These are phyloP conservation scores for Lissocephala sabroskyi DNA, from an alignment of 2,888 invertebrate genomes.

Conservation along the genomic window DNA sequence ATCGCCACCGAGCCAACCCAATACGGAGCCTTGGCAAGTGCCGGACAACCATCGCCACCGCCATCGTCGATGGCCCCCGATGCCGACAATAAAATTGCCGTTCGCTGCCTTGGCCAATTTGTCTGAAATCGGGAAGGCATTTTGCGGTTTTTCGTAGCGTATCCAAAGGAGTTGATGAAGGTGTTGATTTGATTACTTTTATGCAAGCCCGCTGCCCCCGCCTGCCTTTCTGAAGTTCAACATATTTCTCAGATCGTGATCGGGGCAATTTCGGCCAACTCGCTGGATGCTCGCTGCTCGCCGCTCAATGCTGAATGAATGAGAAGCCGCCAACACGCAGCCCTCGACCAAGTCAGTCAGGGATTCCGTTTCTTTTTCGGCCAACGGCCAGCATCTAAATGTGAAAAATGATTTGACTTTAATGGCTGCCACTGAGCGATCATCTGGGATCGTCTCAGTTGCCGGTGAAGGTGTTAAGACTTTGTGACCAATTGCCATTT, in stretches of 20 bases:
- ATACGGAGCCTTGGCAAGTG: conserved; percentile 5
- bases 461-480: conserved; percentile 66
- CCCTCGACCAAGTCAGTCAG: conserved; percentile 8
- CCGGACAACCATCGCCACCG: conserved; percentile 12
- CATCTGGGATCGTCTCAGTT: conserved; percentile 27
- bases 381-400: conserved; percentile 54
- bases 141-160: conserved; percentile 48
- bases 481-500: conserved; percentile 56
- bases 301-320: background rate
- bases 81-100: conserved; percentile 30
- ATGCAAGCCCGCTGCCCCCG: conserved; percentile 36
- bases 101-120: conserved; percentile 42
- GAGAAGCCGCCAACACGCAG: conserved; percentile 33
- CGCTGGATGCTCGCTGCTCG: conserved; percentile 21
- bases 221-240: conserved; percentile 32
- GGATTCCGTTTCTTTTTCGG: no score
- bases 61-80: background rate
- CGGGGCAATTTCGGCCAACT: conserved; percentile 43
- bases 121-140: conserved; percentile 51
- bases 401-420: conserved; percentile 72
- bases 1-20: conserved; percentile 46
- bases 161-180: conserved; percentile 64
- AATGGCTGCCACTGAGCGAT: conserved; percentile 70
- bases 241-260: conserved; percentile 61
- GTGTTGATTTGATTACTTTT: conserved; percentile 72